Evolutionary conservation across 2,888 invertebrate species (phyloP).

Genomic region (Heteromurus nitidus): DNA sequence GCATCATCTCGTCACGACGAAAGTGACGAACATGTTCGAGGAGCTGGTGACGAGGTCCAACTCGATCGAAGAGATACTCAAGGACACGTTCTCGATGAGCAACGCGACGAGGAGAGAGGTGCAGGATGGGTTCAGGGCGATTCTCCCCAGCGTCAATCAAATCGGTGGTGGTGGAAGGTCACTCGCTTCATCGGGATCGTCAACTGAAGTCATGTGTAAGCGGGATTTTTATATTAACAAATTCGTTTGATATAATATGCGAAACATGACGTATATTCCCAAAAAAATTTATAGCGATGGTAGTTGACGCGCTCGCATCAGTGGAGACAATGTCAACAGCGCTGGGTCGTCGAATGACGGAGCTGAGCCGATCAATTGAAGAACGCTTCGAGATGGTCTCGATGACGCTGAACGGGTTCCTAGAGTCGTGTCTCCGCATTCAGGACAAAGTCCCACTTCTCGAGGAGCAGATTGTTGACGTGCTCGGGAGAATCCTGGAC

Average conservation of each 20-base stretch:
- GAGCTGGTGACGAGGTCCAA: slow-evolving; percentile 80
- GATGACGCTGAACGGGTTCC: slow-evolving; percentile 81
- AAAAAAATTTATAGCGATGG: slow-evolving; percentile 55
- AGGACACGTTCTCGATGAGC: slow-evolving; percentile 78
- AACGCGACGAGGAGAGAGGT: slow-evolving; percentile 77
- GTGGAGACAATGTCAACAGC: slow-evolving; percentile 71
- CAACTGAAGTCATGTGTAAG: slow-evolving; percentile 65
- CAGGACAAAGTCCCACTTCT: slow-evolving; percentile 81
- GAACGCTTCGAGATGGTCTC: slow-evolving; percentile 73
- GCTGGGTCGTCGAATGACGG: slow-evolving; percentile 66
- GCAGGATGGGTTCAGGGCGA: slow-evolving; percentile 52
- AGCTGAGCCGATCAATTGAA: slow-evolving; percentile 69
- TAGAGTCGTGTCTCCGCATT: slow-evolving; percentile 82
- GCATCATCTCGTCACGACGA: slow-evolving; percentile 51
- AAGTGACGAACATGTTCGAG: slow-evolving; percentile 80
- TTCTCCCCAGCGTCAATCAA: slow-evolving; percentile 45
- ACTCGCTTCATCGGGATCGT: not conserved
- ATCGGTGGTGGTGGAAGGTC: slow-evolving; percentile 8
- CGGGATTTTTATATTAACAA: too few relatives aligned
- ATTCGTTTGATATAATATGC: too few relatives aligned
- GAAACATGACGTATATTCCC: too few relatives aligned
- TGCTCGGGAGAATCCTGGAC: slow-evolving; percentile 81
- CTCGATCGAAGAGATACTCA: slow-evolving; percentile 76
- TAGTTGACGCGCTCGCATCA: slow-evolving; percentile 70
- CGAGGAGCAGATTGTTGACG: slow-evolving; percentile 80